Conservation (phyloP, 2,888 invertebrate genomes). For the Galerucella calmariensis region DNA sequence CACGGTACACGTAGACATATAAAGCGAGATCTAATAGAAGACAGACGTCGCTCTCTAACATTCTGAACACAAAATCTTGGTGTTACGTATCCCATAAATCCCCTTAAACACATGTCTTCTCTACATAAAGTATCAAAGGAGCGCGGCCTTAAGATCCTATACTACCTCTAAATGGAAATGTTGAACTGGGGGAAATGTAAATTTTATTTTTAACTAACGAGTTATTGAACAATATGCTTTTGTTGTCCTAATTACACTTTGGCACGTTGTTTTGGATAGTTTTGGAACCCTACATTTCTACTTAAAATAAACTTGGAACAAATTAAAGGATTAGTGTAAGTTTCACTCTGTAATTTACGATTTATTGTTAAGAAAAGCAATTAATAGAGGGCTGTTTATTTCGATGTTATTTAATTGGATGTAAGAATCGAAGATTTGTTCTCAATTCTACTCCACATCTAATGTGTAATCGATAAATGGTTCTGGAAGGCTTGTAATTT, state of each 20-base stretch:
- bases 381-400: conserved; percentile 1
- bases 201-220: too few relatives aligned
- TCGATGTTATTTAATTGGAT: too few relatives aligned
- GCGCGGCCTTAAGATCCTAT: neutral
- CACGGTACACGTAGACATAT: conserved; percentile 18
- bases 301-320: neutral
- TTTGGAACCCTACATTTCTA: too few relatives aligned
- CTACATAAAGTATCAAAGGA: conserved; percentile 30
- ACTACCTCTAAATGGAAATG: neutral
- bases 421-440: too few relatives aligned
- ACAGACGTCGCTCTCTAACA: conserved; percentile 31
- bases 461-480: conserved; percentile 15
- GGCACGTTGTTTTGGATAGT: neutral
- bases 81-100: conserved; percentile 53
- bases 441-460: neutral
- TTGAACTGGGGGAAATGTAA: neutral
- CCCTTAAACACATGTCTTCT: conserved; percentile 51
- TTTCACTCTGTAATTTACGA: too few relatives aligned
- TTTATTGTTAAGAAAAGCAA: neutral
- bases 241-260: neutral
- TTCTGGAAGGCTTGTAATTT: conserved; percentile 11
- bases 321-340: too few relatives aligned
- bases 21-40: conserved; percentile 26
- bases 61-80: conserved; percentile 31
- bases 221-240: too few relatives aligned